These are phyloP conservation scores for Drosophila funebris DNA, from an alignment of 1,140 invertebrate species.

Conservation along the genomic window DNA sequence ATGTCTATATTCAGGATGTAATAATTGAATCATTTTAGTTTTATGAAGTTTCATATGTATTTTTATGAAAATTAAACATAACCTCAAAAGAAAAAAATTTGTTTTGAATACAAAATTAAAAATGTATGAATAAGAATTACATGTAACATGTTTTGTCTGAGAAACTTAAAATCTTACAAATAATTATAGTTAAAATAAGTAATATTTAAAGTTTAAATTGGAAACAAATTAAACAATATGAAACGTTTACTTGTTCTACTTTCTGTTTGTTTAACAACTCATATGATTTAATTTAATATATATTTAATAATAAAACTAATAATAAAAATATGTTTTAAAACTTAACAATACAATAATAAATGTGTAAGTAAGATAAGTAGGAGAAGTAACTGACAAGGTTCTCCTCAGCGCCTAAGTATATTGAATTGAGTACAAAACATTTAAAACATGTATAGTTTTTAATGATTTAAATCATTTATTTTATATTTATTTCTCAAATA, in stretches of 20 bases:
- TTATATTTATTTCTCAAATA: conserved; percentile 82
- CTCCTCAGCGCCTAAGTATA: conserved; percentile 15
- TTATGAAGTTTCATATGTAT: conserved; percentile 30
- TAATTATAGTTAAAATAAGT: conserved; percentile 30
- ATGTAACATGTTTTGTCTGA: conserved; percentile 29
- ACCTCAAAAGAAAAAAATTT: conserved; percentile 32
- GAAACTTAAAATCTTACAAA: conserved; percentile 31
- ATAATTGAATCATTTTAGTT: background rate
- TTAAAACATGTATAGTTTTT: conserved; percentile 45
- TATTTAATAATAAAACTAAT: conserved; percentile 32
- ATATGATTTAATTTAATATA: conserved; percentile 4
- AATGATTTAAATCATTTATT: conserved; percentile 80
- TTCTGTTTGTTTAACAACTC: conserved; percentile 22
- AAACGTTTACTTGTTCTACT: background rate
- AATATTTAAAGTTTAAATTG: conserved; percentile 20
- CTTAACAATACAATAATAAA: conserved; percentile 43
- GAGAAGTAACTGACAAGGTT: conserved; percentile 6
- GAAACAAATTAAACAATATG: conserved; percentile 23
- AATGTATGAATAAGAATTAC: conserved; percentile 24
- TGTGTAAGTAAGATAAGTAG: conserved; percentile 11
- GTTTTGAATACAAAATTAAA: conserved; percentile 46
- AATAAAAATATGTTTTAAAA: conserved; percentile 29
- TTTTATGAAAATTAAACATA: conserved; percentile 47
- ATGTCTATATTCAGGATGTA: too few species aligned
- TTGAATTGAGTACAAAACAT: conserved; percentile 29